A percentile compares a stretch with the other conserved stretches of the same genome.
Evolutionary conservation across 2,113 vertebrate species (phyloP).

Genomic region (Gallinago undulata): DNA sequence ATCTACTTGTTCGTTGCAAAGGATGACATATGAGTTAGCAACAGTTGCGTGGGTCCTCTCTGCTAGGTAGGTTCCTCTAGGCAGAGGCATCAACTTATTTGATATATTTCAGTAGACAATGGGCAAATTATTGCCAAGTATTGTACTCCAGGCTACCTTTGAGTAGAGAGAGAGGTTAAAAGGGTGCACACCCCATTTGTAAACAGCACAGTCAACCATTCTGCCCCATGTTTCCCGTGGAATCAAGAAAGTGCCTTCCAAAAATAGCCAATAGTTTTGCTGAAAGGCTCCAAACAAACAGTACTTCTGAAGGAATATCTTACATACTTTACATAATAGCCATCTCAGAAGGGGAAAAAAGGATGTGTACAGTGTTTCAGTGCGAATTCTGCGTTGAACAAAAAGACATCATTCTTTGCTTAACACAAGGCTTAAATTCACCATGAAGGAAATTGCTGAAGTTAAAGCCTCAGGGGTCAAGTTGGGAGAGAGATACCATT

Average conservation of each 20-base stretch:
- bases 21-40: background rate
- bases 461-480: background rate
- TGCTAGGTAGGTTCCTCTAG: background rate
- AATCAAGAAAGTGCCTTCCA: background rate
- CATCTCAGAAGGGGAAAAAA: slow-evolving; percentile 10
- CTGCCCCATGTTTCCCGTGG: background rate
- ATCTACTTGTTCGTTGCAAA: background rate
- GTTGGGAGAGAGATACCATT: background rate
- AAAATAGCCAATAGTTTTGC: slow-evolving; percentile 21
- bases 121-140: background rate
- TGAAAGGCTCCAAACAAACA: slow-evolving; percentile 40
- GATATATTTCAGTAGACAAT: background rate
- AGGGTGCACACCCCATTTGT: background rate
- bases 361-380: slow-evolving; percentile 13
- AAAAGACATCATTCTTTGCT: slow-evolving; percentile 50
- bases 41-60: background rate
- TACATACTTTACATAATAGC: slow-evolving; percentile 43
- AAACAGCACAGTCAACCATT: background rate
- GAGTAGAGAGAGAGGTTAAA: background rate
- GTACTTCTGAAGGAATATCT: slow-evolving; percentile 38
- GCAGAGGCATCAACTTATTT: background rate
- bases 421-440: slow-evolving; percentile 63
- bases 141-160: background rate
- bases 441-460: slow-evolving; percentile 9
- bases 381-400: background rate